Conservation (phyloP, 2,888 invertebrate genomes). For the Masnerella sp. region DNA sequence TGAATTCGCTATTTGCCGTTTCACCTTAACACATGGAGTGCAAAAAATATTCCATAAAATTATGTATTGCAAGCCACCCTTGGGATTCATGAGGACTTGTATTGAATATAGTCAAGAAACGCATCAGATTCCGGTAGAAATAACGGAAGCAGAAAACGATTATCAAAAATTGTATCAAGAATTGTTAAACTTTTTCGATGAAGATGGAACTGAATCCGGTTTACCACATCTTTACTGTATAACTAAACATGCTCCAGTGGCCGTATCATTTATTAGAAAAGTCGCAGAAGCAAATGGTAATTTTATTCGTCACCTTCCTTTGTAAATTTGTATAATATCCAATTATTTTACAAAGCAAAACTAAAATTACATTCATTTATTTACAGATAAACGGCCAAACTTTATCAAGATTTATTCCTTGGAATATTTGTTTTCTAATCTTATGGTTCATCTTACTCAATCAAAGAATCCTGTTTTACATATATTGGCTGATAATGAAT, state of each 20-base stretch:
- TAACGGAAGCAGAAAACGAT: conserved; percentile 67
- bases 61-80: conserved; percentile 74
- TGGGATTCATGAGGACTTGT: conserved; percentile 78
- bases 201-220: conserved; percentile 39
- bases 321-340: too few species aligned
- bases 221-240: conserved; percentile 77
- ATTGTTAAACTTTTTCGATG: conserved; percentile 73
- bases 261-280: conserved; percentile 61
- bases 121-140: conserved; percentile 78
- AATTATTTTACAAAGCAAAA: too few species aligned
- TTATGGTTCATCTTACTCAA: conserved; percentile 70
- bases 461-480: background rate
- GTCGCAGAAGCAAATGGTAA: conserved; percentile 63
- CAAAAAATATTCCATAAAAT: conserved; percentile 72
- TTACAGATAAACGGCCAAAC: conserved; percentile 14
- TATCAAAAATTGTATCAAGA: conserved; percentile 75
- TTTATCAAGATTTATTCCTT: conserved; percentile 69
- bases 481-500: conserved; percentile 66
- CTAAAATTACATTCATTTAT: too few species aligned
- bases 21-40: conserved; percentile 77
- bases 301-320: too few species aligned
- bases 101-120: conserved; percentile 75
- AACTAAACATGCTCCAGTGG: conserved; percentile 20
- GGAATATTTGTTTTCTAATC: conserved; percentile 70
- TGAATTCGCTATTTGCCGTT: conserved; percentile 79